These are phyloP conservation scores for Alectura lathami DNA, from an alignment of 2,113 vertebrate genomes.

Conservation along the genomic window DNA sequence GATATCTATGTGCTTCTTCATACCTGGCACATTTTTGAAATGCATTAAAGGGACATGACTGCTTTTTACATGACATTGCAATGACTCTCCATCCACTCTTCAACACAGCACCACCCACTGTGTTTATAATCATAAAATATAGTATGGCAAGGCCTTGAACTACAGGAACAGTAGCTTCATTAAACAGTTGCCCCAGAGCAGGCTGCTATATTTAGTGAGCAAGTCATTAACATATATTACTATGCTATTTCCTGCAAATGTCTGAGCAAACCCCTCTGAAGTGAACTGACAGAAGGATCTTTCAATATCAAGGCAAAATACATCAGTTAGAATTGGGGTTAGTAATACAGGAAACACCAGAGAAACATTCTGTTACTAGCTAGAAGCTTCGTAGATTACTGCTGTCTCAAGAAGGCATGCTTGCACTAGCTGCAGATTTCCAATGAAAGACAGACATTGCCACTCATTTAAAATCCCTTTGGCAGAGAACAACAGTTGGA, in stretches of 20 bases:
- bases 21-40: background rate
- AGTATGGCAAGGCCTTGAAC: background rate
- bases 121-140: background rate
- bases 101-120: background rate
- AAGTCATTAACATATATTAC: background rate
- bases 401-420: too few species aligned
- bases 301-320: background rate
- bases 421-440: too few species aligned
- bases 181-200: background rate
- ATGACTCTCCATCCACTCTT: background rate
- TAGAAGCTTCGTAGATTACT: background rate
- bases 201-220: background rate
- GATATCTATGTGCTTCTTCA: background rate
- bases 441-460: background rate
- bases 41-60: background rate
- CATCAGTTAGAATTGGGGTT: background rate
- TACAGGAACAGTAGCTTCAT: background rate
- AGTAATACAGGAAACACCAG: background rate
- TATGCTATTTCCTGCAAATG: background rate
- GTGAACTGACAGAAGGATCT: background rate
- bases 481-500: background rate
- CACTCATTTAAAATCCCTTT: background rate
- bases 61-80: background rate
- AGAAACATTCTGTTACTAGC: background rate
- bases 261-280: background rate